Base-by-base conservation (phyloP, 2,888 invertebrate species). In the Eupithecia pulchellata region DNA sequence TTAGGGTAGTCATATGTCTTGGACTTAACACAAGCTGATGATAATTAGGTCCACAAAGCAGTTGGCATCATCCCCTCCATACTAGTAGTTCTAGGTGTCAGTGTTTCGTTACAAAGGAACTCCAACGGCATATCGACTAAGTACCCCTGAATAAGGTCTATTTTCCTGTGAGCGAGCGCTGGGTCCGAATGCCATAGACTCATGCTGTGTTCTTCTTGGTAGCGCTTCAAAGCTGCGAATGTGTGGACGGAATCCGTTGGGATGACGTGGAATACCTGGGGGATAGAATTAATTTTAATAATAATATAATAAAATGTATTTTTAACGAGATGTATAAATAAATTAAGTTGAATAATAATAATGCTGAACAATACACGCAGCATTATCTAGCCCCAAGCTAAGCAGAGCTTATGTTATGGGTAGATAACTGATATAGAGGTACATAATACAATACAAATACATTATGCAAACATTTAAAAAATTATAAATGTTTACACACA, bases 21-120 rank as follows among this genome's bases (percentile, higher is more conserved):
- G 14, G 52, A 27, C 55, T 20, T 9, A 25, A 52, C 25, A 25
- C 5, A 52, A 17, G 11, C 0, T 27, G 4, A n/a, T 11, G 4
- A 34, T 13, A 0, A n/a, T 74, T 75, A 98, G 25, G 98, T 99
- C 99, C 99, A 99, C 27, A 99, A 94, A 1, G 97, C 95, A 36
- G 97, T 97, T 4, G 99, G 99, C 96, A 99, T 96, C 83, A 99
- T 96, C 63, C 98, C 98, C 89, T 99, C 99, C 88, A 98, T 98
- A 27, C 98, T 97, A 20, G 96, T 96, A 55, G 96, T 96, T 66
- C 96, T 96, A 9, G 99, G 99, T 25, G 97, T 97, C 58, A 99
- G 94, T 58, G 96, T 96, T 91, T 99, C 99, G 78, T 97, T 96
- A 82, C 96, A 95, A n/a, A 99, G 95, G 91, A 99, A 99, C 72